phyloP scores from a whole-genome alignment of 2,113 vertebrate species.

The Leptocoma aspasia region DNA sequence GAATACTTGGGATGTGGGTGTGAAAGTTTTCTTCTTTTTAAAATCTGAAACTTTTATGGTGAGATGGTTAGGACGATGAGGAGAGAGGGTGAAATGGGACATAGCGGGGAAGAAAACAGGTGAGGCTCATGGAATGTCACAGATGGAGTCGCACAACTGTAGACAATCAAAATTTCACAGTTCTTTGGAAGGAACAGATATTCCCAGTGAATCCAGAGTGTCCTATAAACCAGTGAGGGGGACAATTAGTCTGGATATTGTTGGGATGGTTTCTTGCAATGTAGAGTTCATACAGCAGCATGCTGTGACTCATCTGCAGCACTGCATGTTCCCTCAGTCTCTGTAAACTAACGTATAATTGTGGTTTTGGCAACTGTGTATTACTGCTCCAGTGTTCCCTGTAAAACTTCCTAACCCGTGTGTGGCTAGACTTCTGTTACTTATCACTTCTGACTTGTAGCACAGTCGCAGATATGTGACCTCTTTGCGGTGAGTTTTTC shows the following conservation, averaged over 20 bases:
- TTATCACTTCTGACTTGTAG: not conserved
- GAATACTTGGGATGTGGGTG: not conserved
- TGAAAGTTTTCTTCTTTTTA: not conserved
- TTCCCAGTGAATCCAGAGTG: not conserved
- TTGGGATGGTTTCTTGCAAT: not conserved
- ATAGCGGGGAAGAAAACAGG: not conserved
- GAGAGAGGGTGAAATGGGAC: not conserved
- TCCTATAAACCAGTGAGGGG: not conserved
- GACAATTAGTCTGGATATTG: not conserved
- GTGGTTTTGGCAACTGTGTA: not conserved
- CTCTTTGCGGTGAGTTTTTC: not conserved
- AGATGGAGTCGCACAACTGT: not conserved
- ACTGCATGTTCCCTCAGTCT: not conserved
- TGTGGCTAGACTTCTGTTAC: not conserved
- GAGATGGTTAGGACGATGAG: not conserved
- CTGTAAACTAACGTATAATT: not conserved
- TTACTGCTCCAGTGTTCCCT: not conserved
- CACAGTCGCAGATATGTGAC: not conserved
- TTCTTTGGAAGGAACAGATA: not conserved
- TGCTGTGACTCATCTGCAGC: not conserved
- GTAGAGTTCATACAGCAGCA: not conserved
- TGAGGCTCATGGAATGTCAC: not conserved
- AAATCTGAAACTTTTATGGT: not conserved
- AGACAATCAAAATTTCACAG: rapidly evolving
- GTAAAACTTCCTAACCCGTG: not conserved